Evolutionary conservation across 2,797 vertebrate genomes (phyloP).

Genomic region (Hafferia zeledoni): DNA sequence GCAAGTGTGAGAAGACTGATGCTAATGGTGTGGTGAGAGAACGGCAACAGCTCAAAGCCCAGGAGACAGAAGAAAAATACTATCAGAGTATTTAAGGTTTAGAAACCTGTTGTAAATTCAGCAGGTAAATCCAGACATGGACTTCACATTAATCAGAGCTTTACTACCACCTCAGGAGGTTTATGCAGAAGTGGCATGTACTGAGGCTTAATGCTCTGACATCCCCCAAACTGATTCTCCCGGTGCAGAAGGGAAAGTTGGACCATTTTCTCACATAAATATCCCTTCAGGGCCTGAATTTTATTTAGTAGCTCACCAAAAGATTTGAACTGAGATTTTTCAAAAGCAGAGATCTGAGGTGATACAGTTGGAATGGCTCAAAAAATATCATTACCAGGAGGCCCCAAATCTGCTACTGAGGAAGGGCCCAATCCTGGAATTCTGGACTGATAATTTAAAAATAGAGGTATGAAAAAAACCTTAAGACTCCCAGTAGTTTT

Average conservation of each 20-base stretch:
- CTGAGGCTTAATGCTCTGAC: background rate
- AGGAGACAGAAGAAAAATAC: background rate
- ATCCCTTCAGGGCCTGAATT: background rate
- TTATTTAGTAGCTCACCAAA: background rate
- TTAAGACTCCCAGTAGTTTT: background rate
- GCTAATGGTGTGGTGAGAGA: background rate
- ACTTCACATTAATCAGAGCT: background rate
- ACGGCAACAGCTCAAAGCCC: background rate
- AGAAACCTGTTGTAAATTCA: background rate
- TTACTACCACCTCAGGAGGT: background rate
- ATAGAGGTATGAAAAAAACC: background rate
- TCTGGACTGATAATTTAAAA: background rate
- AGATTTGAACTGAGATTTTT: slow-evolving; percentile 20
- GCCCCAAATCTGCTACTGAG: background rate
- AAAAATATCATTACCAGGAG: background rate
- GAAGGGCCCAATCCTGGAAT: background rate
- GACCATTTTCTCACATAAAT: background rate
- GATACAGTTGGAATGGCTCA: background rate
- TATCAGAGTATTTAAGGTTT: background rate
- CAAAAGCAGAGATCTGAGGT: background rate
- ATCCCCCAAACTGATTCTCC: background rate
- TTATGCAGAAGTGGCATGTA: background rate
- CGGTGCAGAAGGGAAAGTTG: background rate
- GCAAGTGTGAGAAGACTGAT: background rate
- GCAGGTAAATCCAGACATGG: slow-evolving; percentile 19